These are phyloP conservation scores for Mycalesis mineus DNA, from an alignment of 2,888 invertebrate genomes.

Conservation along the genomic window DNA sequence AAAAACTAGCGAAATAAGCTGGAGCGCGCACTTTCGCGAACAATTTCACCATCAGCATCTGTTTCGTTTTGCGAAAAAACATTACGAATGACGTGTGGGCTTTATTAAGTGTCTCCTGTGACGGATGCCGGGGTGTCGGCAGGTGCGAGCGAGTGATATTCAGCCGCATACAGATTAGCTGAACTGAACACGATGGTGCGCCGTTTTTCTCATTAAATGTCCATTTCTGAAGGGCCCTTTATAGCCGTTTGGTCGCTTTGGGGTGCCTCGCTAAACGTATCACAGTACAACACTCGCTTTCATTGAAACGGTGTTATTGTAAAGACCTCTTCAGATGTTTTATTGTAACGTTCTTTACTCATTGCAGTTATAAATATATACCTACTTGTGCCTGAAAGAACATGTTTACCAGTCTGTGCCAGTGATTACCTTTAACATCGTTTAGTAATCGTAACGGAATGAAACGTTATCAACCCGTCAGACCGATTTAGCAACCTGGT, in stretches of 20 bases:
- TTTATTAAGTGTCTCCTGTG: slow-evolving; percentile 70
- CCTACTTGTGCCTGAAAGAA: too few species aligned
- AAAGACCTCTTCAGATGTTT: neutral
- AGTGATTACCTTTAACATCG: too few species aligned
- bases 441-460: too few species aligned
- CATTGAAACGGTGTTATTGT: neutral
- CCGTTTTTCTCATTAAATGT: slow-evolving; percentile 17
- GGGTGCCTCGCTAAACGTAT: neutral
- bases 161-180: slow-evolving; percentile 32
- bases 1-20: slow-evolving; percentile 21
- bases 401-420: too few species aligned
- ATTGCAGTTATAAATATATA: too few species aligned
- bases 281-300: neutral
- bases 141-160: slow-evolving; percentile 35
- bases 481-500: too few species aligned
- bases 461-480: too few species aligned
- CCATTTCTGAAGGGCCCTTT: slow-evolving; percentile 16
- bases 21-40: slow-evolving; percentile 22
- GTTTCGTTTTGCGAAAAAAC: slow-evolving; percentile 36
- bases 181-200: slow-evolving; percentile 20
- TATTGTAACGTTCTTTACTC: too few species aligned
- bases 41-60: slow-evolving; percentile 34
- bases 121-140: slow-evolving; percentile 63
- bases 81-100: slow-evolving; percentile 45
- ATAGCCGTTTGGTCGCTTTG: slow-evolving; percentile 11